A percentile compares a stretch with the other conserved stretches of the same genome.
Conservation (phyloP, 2,113 vertebrate species). For the Vombatus ursinus region DNA sequence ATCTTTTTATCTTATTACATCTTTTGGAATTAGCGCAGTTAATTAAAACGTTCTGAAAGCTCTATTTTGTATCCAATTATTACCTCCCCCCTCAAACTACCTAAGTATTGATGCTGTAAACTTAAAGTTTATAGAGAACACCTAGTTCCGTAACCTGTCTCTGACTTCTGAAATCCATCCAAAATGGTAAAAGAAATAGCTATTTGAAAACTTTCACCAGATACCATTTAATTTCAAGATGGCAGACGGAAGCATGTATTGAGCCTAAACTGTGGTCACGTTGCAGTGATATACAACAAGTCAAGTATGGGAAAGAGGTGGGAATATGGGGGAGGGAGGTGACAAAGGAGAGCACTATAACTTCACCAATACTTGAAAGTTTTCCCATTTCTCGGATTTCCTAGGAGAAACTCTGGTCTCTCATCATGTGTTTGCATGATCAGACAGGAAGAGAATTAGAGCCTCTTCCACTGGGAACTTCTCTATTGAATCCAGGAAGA, state of each 20-base stretch:
- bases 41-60: neutral
- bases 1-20: neutral
- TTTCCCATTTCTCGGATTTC: slow-evolving; percentile 41
- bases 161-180: neutral
- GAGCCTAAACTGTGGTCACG: slow-evolving; percentile 3
- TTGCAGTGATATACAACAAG: slow-evolving; percentile 49
- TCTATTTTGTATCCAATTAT: neutral
- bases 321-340: neutral
- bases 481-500: neutral
- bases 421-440: slow-evolving; percentile 34
- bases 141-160: neutral
- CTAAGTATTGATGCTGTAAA: neutral
- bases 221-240: neutral
- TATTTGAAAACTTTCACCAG: neutral
- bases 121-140: neutral
- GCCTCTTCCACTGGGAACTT: neutral
- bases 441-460: slow-evolving; percentile 40
- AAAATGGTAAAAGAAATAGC: neutral
- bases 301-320: slow-evolving; percentile 10
- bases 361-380: slow-evolving; percentile 43
- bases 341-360: slow-evolving; percentile 41
- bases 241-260: neutral
- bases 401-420: slow-evolving; percentile 30
- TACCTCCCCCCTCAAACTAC: neutral
- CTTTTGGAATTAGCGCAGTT: slow-evolving; percentile 13